Conservation (phyloP, 1,140 invertebrate genomes). For the Cherax destructor region DNA sequence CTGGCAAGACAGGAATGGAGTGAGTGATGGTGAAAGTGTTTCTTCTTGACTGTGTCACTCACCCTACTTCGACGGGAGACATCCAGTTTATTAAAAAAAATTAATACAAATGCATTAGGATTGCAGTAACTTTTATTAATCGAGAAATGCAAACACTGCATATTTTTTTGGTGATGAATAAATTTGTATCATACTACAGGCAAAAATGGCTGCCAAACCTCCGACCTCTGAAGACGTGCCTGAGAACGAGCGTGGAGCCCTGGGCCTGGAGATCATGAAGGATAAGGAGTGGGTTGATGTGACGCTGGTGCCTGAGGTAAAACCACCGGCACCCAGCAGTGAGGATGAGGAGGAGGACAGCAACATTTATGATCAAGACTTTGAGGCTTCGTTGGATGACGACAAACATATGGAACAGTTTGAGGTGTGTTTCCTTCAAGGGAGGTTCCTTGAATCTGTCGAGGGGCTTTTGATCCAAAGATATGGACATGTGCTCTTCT, state of each 20-base stretch:
- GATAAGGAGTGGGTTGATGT: slow-evolving; percentile 40
- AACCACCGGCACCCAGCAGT: background rate
- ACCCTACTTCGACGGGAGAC: no score
- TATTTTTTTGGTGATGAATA: no score
- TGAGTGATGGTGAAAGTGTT: no score
- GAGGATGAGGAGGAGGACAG: slow-evolving; percentile 19
- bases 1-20: no score
- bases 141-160: no score
- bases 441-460: no score
- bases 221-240: slow-evolving; percentile 1
- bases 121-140: no score
- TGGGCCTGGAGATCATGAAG: slow-evolving; percentile 36
- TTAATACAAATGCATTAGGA: no score
- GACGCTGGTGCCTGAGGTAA: background rate
- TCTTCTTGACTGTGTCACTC: no score
- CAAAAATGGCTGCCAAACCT: background rate
- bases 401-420: background rate
- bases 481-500: no score
- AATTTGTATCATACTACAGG: background rate
- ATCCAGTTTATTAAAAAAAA: no score
- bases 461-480: no score
- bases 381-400: background rate
- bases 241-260: slow-evolving; percentile 27
- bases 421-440: background rate
- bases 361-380: background rate